Evolutionary conservation across 2,888 invertebrate genomes (phyloP).

Genomic region (Polylopha cassiicola): DNA sequence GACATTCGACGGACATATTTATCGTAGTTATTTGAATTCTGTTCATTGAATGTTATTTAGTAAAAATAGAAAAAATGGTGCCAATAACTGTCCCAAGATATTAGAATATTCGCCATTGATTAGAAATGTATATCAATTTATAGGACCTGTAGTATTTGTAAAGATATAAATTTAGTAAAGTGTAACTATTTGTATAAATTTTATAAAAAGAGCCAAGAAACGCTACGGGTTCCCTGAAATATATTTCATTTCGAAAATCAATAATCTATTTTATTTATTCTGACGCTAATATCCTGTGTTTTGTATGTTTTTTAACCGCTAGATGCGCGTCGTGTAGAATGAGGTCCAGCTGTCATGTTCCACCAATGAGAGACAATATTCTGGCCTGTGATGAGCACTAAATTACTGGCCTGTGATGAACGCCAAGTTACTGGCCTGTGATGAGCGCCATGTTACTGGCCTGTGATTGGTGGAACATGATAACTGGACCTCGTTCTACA

Average conservation of each 20-base stretch:
- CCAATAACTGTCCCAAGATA: conserved; percentile 54
- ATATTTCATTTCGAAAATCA: conserved; percentile 69
- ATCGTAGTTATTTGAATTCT: background rate
- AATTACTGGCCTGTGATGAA: no score
- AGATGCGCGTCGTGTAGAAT: no score
- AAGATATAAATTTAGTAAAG: conserved; percentile 43
- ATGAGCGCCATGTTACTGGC: no score
- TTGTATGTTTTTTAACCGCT: conserved; percentile 6
- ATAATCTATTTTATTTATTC: conserved; percentile 34
- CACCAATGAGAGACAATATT: no score
- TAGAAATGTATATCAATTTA: conserved; percentile 45
- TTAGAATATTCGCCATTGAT: conserved; percentile 11
- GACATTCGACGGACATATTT: conserved; percentile 2
- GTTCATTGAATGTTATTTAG: background rate
- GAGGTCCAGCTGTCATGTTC: no score
- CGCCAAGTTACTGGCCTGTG: no score
- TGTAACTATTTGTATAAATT: conserved; percentile 65
- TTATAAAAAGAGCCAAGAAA: conserved; percentile 73
- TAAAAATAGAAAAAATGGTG: conserved; percentile 45
- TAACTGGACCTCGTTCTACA: background rate
- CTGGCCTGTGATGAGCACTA: no score
- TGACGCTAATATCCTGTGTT: conserved; percentile 25
- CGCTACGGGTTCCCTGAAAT: conserved; percentile 77
- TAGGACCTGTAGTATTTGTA: conserved; percentile 50
- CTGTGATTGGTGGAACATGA: no score